Percentiles rank a stretch among this genome's conserved stretches.
Conservation (phyloP, 2,113 vertebrate species). For the Anoura caudifer region DNA sequence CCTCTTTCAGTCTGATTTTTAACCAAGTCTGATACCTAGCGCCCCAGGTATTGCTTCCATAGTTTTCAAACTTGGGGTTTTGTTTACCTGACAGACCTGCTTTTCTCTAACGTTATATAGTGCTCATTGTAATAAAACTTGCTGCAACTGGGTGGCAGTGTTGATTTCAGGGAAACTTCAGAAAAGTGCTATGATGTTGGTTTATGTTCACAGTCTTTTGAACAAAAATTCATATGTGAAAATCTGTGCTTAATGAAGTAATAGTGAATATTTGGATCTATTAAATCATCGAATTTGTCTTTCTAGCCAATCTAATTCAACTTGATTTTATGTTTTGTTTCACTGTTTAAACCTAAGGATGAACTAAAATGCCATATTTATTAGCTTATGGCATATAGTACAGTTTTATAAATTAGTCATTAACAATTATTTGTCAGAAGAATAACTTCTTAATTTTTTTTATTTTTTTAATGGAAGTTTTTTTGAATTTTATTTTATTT, state of each 20-base stretch:
- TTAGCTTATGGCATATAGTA: not conserved
- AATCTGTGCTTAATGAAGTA: not conserved
- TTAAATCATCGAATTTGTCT: not conserved
- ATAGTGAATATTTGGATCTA: not conserved
- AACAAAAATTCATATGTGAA: not conserved
- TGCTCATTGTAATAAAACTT: not conserved
- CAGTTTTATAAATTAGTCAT: not conserved
- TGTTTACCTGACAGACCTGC: not conserved
- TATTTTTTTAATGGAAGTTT: too few species aligned
- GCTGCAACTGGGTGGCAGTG: conserved; percentile 45
- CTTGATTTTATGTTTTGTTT: not conserved
- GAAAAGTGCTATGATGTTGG: not conserved
- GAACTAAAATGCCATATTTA: not conserved
- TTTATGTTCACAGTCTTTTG: not conserved
- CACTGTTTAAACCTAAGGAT: not conserved
- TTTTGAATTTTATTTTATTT: too few species aligned
- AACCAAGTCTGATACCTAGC: not conserved
- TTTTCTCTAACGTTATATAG: not conserved
- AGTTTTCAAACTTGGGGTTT: not conserved
- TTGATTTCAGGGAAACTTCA: not conserved
- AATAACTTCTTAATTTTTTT: not conserved
- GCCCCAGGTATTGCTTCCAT: not conserved
- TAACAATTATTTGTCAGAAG: not conserved
- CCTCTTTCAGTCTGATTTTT: not conserved
- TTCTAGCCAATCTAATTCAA: not conserved